Evolutionary conservation across 92 coral and sea anemone species (phyloP).

Genomic region (Ricordea florida): DNA sequence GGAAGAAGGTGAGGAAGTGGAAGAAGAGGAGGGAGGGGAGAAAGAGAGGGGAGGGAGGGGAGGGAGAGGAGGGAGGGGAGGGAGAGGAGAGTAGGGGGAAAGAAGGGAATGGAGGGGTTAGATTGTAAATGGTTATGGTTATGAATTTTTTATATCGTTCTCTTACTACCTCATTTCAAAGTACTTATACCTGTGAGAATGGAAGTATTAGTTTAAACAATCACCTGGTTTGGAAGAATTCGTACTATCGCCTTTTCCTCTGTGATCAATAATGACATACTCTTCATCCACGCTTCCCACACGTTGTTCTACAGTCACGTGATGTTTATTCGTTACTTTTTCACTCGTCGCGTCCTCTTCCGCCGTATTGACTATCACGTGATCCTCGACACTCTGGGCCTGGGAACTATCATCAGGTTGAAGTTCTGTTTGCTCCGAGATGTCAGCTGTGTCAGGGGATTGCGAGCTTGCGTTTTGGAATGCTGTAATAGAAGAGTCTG

Average conservation of each 20-base stretch:
- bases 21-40: too few relatives aligned
- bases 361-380: neutral
- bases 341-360: slow-evolving; percentile 3
- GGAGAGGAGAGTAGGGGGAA: neutral
- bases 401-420: slow-evolving; percentile 12
- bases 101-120: neutral
- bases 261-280: slow-evolving; percentile 75
- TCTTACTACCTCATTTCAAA: too few relatives aligned
- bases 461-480: neutral
- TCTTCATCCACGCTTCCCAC: slow-evolving; percentile 67
- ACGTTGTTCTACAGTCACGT: slow-evolving; percentile 23
- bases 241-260: neutral
- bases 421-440: slow-evolving; percentile 37
- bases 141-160: too few relatives aligned
- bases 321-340: neutral
- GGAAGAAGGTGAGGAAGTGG: too few relatives aligned
- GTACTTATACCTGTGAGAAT: too few relatives aligned
- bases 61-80: too few relatives aligned
- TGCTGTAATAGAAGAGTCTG: neutral
- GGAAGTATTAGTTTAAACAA: too few relatives aligned
- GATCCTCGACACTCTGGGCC: neutral
- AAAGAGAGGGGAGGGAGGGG: too few relatives aligned
- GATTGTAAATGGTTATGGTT: too few relatives aligned
- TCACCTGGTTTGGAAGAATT: slow-evolving; percentile 68
- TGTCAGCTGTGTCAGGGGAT: neutral